Conservation (phyloP, 2,797 vertebrate genomes). For the Lates japonicus region DNA sequence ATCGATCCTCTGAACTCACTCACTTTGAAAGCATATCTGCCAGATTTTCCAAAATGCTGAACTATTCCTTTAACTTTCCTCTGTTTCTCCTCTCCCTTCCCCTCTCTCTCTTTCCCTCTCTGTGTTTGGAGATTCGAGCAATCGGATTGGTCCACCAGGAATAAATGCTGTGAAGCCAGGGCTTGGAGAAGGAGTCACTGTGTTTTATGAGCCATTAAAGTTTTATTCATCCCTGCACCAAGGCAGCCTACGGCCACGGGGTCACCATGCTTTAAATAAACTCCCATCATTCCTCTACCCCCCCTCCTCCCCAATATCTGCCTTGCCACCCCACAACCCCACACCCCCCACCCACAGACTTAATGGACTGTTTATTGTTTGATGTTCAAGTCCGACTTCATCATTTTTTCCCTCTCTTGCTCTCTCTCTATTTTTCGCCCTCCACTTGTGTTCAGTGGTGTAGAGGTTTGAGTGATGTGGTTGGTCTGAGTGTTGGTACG, state of each 20-base stretch:
- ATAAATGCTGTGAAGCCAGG: conserved; percentile 62
- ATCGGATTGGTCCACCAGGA: conserved; percentile 75
- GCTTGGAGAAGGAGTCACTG: conserved; percentile 86
- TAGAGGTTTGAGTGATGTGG: conserved; percentile 70
- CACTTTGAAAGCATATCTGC: background rate
- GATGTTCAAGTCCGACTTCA: conserved; percentile 89
- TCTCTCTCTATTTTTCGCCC: conserved; percentile 56
- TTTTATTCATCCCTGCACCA: conserved; percentile 98
- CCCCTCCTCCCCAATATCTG: conserved; percentile 70
- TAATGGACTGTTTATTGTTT: conserved; percentile 92
- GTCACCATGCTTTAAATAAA: conserved; percentile 99
- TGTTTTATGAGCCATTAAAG: conserved; percentile 99
- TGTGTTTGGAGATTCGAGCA: conserved; percentile 66
- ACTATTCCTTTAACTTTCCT: conserved; percentile 17
- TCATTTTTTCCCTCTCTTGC: conserved; percentile 67
- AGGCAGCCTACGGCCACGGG: conserved; percentile 95
- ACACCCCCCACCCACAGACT: conserved; percentile 76
- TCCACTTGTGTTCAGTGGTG: conserved; percentile 66
- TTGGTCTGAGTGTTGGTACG: conserved; percentile 55
- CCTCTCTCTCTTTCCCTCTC: conserved; percentile 7
- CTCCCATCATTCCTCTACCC: conserved; percentile 91
- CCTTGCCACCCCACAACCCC: conserved; percentile 16
- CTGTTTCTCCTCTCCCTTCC: background rate
- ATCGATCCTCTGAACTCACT: background rate
- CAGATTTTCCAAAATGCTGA: conserved; percentile 15